Evolutionary conservation across 2,113 vertebrate species (phyloP).

Genomic region (Pantherophis guttatus): DNA sequence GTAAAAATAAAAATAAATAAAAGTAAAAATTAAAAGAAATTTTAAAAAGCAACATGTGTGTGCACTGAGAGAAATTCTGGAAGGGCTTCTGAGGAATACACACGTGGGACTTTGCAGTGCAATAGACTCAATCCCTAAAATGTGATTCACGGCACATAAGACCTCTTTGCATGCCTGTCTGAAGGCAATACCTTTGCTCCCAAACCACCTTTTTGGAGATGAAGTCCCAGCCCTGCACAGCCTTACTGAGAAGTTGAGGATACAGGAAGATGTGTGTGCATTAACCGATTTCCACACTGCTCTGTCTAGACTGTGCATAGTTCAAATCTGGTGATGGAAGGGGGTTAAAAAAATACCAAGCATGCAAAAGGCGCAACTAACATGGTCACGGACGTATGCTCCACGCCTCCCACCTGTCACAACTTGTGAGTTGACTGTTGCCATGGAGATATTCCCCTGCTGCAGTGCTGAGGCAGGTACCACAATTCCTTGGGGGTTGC

Average conservation of each 20-base stretch:
- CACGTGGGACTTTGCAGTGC: background rate
- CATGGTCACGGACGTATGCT: constrained; percentile 14
- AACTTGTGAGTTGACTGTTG: constrained; percentile 84
- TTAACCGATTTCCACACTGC: background rate
- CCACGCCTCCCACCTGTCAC: constrained; percentile 82
- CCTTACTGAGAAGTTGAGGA: background rate
- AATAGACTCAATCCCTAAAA: background rate
- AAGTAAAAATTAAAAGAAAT: background rate
- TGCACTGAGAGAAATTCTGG: background rate
- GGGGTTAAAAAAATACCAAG: constrained; percentile 25
- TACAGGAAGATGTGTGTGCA: background rate
- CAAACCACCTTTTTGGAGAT: background rate
- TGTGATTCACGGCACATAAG: background rate
- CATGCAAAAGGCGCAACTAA: constrained; percentile 36
- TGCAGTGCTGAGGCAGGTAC: constrained; percentile 85
- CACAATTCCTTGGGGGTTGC: constrained; percentile 88
- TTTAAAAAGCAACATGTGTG: background rate
- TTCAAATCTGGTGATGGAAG: constrained; percentile 5
- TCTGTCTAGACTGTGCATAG: background rate
- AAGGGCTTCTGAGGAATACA: background rate
- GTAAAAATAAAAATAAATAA: background rate
- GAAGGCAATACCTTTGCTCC: background rate
- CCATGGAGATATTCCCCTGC: constrained; percentile 87
- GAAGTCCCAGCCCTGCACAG: background rate
- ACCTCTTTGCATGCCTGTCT: background rate